Base-by-base conservation (phyloP, 2,888 invertebrate species). In the Cataglyphis rosenhaueri region DNA sequence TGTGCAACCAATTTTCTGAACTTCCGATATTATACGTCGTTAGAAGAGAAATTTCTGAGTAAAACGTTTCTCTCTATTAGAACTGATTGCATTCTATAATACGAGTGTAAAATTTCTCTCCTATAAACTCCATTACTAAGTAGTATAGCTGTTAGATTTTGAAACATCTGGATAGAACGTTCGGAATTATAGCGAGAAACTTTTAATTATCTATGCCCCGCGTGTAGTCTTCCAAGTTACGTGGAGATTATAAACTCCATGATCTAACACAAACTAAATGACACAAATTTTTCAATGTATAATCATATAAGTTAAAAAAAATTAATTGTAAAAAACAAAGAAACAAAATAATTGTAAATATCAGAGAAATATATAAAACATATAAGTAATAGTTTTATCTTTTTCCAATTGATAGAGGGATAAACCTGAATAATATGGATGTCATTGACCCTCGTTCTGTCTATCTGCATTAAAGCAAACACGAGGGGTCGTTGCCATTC, bases 1-100 rank as follows among this genome's bases (percentile, higher is more conserved):
- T 62, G 81, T 64, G 62, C 71, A 82, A 73, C 64, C 75, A 83
- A 87, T 86, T 87, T 86, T 86, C 86, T 83, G 76, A 86, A 85
- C 82, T 84, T 84, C 59, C 64, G 68, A 21, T 25, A 55, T 70
- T 70, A 78, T 66, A 57, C 29, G 29, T 21, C 57, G 18, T 29
- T 78, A 64, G 15, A 52, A 65, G 66, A 38, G 38, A 76, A 32
- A 59, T 32, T 59, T 68, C 18, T 12, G 41, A 18, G 57, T 57
- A 66, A 68, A 48, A 78, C 57, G 21, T 78, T 44, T 41, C 57
- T 41, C 57, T n/a, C 41, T 25, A 68, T 57, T 21, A 78, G 41
- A 68, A 68, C 68, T 57, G 68, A 68, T 44, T 68, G 41, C 41
- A 68, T 57, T 57, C 57, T 57, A 57, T 12, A 12, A 29, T 41